Evolutionary conservation across 1,140 invertebrate genomes (phyloP).

Genomic region (Chrysomallon squamiferum): DNA sequence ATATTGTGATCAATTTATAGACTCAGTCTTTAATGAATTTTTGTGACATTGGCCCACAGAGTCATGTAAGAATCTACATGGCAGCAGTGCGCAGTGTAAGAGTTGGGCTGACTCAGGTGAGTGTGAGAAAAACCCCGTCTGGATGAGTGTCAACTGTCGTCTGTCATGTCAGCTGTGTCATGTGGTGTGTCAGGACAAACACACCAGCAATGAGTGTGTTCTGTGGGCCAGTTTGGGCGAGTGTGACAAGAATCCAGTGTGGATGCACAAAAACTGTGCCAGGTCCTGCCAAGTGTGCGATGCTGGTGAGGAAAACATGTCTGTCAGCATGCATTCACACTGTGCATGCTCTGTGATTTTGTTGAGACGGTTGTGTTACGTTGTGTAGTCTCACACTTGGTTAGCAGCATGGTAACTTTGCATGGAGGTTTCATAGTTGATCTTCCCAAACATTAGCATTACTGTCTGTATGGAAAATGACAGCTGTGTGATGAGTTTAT

Average conservation of each 20-base stretch:
- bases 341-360: background rate
- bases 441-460: too few relatives aligned
- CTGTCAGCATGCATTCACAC: background rate
- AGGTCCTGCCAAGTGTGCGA: conserved; percentile 46
- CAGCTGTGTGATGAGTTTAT: too few relatives aligned
- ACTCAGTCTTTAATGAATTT: too few relatives aligned
- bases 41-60: background rate
- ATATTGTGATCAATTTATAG: too few relatives aligned
- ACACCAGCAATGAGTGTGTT: conserved; percentile 26
- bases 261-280: conserved; percentile 51
- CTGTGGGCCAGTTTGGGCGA: conserved; percentile 48
- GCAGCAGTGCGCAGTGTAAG: conserved; percentile 19
- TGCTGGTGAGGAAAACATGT: conserved; percentile 20
- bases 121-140: conserved; percentile 40
- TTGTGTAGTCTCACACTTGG: too few relatives aligned
- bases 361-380: too few relatives aligned
- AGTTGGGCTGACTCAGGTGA: conserved; percentile 34
- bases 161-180: conserved; percentile 33
- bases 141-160: conserved; percentile 47
- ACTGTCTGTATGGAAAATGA: too few relatives aligned
- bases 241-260: conserved; percentile 43
- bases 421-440: too few relatives aligned
- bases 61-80: conserved; percentile 6
- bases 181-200: conserved; percentile 16
- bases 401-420: too few relatives aligned